Base-by-base conservation (phyloP, 2,888 invertebrate genomes). In the Alloplasta piceator region DNA sequence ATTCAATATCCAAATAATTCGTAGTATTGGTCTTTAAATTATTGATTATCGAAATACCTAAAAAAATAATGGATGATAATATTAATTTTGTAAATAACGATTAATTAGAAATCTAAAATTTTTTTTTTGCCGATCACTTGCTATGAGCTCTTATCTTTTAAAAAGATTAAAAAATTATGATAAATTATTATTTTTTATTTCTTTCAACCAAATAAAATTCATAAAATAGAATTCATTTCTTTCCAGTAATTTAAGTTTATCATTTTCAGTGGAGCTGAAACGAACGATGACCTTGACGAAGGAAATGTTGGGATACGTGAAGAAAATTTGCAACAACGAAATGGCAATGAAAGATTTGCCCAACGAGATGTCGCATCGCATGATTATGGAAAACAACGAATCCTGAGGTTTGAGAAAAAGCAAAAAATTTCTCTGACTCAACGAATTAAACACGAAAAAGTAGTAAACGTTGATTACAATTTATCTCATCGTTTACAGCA, bases 401-500 rank as follows among this genome's bases (percentile, higher is more conserved):
- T 6, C 16, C 3, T 14, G n/a, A 7, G 58, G 5, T 4, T 60
- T 38, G 14, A 58, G 41, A 48, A n/a, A n/a, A n/a, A 41, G 9
- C 38, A 6, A 66, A 14, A 50, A 55, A 0, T 46, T 46, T 46
- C 46, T 10, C n/a, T 58, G 6, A 7, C 14, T n/a, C n/a, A n/a
- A 41, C 36, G 46, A 9, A 74, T 66, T 26, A 46, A 72, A 73
- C 26, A 36, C 3, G 6, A 58, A 68, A 26, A 16, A 55, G 5
- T 41, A 52, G 61, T 50, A 16, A 80, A 80, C 71, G 80, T 55
- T 76, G 80, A 76, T 76, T 85, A 83, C 74, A 84, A 83, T 85
- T 86, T 80, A 88, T 88, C 88, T 87, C 87, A 86, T 86, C 83
- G 82, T 81, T 75, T 86, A 85, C 82, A 88, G 83, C 83, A 85